Evolutionary conservation across 2,888 invertebrate species (phyloP).

Genomic region (Drosophila mimica): DNA sequence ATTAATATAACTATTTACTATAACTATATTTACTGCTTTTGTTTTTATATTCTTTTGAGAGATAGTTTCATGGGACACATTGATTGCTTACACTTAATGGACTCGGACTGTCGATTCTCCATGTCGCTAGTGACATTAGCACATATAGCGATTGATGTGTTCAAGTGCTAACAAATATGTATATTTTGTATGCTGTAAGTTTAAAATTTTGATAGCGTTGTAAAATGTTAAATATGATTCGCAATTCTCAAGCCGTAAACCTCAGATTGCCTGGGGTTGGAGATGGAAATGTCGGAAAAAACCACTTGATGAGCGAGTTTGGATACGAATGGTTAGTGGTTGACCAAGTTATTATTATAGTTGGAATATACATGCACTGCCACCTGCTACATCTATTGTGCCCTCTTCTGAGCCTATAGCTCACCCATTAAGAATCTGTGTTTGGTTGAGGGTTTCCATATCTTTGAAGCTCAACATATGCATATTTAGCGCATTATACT

Average conservation of each 20-base stretch:
- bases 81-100: not conserved
- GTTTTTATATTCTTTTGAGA: no score
- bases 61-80: not conserved
- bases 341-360: no score
- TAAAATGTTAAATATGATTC: not conserved
- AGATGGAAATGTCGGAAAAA: not conserved
- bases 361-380: not conserved
- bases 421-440: not conserved
- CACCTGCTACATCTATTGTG: not conserved
- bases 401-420: not conserved
- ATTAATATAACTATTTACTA: no score
- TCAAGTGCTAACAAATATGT: not conserved
- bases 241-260: not conserved
- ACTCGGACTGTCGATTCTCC: not conserved
- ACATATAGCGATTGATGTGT: not conserved
- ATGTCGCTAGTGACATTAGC: not conserved
- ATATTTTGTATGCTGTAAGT: not conserved
- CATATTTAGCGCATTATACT: not conserved
- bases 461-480: not conserved
- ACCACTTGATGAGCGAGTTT: not conserved
- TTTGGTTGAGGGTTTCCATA: no score
- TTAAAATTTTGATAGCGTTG: slow-evolving; percentile 2
- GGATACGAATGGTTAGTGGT: not conserved
- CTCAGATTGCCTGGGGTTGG: not conserved
- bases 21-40: no score